Percentiles rank a stretch among this genome's conserved stretches.
phyloP scores from a whole-genome alignment of 2,888 invertebrate species.

The Nemoura dubitans region DNA sequence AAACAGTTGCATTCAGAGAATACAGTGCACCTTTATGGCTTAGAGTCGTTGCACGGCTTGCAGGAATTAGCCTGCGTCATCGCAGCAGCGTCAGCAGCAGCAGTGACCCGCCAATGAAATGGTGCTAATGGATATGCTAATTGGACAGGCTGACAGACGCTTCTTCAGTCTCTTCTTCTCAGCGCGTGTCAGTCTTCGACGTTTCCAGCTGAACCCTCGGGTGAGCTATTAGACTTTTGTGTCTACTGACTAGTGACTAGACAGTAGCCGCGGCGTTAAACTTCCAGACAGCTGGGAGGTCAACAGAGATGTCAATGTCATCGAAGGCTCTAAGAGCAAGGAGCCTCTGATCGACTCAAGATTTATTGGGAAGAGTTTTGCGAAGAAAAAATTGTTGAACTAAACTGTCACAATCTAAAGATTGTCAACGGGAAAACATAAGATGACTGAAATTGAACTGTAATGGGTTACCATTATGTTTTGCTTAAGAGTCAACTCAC shows the following conservation, averaged over 20 bases:
- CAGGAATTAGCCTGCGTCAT: no score
- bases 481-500: no score
- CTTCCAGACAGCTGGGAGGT: neutral
- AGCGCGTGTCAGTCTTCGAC: neutral
- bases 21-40: no score
- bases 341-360: neutral
- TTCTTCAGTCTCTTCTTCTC: neutral
- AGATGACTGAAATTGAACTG: no score
- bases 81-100: neutral
- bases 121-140: neutral
- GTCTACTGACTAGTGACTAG: no score
- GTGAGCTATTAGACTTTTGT: neutral
- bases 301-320: neutral
- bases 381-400: no score
- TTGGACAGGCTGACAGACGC: neutral
- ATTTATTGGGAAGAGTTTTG: no score
- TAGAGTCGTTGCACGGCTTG: no score
- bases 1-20: no score
- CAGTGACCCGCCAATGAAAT: neutral
- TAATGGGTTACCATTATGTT: no score
- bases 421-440: no score
- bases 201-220: neutral
- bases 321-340: neutral
- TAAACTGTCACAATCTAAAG: no score
- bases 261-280: neutral